A percentile compares a stretch with the other conserved stretches of the same genome.
Evolutionary conservation across 1,140 invertebrate species (phyloP).

Genomic region (Brachystomella parvula): DNA sequence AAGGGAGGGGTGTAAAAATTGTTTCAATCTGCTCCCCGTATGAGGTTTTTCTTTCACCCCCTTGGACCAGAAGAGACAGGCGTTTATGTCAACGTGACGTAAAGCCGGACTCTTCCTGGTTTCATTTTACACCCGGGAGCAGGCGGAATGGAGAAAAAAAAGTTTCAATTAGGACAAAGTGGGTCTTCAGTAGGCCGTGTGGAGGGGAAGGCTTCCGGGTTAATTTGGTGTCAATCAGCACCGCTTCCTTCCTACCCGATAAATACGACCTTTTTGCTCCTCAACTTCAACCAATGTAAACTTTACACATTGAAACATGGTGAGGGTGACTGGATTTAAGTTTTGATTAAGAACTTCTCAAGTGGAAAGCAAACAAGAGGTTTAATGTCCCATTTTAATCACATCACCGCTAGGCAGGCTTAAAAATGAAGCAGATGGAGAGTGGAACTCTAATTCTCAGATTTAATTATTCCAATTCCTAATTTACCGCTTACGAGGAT

Average conservation of each 20-base stretch:
- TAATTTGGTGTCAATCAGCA: slow-evolving; percentile 10
- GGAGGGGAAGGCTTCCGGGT: not conserved
- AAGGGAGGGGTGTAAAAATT: not conserved
- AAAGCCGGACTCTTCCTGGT: not conserved
- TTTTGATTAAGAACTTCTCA: not conserved
- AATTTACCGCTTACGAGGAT: too few relatives aligned
- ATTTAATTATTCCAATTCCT: too few relatives aligned
- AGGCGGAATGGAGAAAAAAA: not conserved
- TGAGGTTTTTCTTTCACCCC: too few relatives aligned
- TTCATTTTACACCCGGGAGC: not conserved
- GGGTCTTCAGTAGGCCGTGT: not conserved
- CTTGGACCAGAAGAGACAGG: too few relatives aligned
- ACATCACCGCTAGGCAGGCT: too few relatives aligned
- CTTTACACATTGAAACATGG: not conserved
- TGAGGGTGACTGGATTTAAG: not conserved
- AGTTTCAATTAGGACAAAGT: slow-evolving; percentile 10
- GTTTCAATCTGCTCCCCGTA: not conserved
- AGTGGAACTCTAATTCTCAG: too few relatives aligned
- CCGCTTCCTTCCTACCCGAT: not conserved
- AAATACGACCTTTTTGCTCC: not conserved
- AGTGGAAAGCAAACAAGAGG: not conserved
- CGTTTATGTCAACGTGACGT: too few relatives aligned
- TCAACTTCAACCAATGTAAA: not conserved
- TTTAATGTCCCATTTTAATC: too few relatives aligned
- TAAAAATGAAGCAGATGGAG: too few relatives aligned